These are phyloP conservation scores for Agapetus fuscipes DNA, from an alignment of 2,888 invertebrate genomes.

Conservation along the genomic window DNA sequence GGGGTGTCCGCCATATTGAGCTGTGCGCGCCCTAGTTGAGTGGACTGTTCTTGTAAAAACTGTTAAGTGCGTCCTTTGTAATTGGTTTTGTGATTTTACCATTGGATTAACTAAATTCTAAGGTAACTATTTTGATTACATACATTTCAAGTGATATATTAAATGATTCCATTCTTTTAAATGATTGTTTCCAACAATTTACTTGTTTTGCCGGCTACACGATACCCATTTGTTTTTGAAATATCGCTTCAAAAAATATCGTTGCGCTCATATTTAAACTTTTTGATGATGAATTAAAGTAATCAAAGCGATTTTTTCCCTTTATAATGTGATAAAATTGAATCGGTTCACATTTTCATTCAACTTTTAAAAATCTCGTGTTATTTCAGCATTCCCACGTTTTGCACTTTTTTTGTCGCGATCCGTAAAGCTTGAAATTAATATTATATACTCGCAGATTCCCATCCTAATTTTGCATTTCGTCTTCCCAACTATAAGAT, in stretches of 20 bases:
- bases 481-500: too few relatives aligned
- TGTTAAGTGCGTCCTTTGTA: constrained; percentile 15
- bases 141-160: neutral
- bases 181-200: neutral
- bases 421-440: too few relatives aligned
- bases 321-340: too few relatives aligned
- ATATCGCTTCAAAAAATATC: constrained; percentile 8
- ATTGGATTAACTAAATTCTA: constrained; percentile 12
- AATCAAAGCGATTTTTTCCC: too few relatives aligned
- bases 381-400: neutral
- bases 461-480: too few relatives aligned
- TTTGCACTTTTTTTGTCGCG: too few relatives aligned
- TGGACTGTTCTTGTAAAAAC: constrained; percentile 17
- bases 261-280: constrained; percentile 4
- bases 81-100: constrained; percentile 14
- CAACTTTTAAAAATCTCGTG: too few relatives aligned
- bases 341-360: too few relatives aligned
- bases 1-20: constrained; percentile 21
- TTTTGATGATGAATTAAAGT: too few relatives aligned
- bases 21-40: constrained; percentile 17
- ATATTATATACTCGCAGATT: too few relatives aligned
- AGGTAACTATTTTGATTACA: constrained; percentile 8
- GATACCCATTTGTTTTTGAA: constrained; percentile 13
- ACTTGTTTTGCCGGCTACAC: constrained; percentile 8
- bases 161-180: constrained; percentile 8